Evolutionary conservation across 2,113 vertebrate genomes (phyloP), one percentile per base, ranked within the genome.

Genomic region (Vidua macroura): DNA sequence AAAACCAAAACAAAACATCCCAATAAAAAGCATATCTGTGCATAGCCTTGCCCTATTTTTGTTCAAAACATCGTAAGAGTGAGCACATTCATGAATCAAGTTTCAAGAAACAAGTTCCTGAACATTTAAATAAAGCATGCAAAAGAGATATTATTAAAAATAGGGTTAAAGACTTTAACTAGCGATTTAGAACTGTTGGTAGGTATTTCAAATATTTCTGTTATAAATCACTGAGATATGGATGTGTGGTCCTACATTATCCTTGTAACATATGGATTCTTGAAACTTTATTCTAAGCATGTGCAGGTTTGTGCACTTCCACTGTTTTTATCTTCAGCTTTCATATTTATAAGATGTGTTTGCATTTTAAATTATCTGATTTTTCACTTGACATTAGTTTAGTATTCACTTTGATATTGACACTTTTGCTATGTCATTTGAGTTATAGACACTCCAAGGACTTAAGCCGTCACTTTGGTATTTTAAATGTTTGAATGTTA

Each of bases 301-400:
- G 13, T 35, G 11, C 31, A 70, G 10, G 16, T 73, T 86, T 94
- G 41, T 44, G 58, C 48, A 44, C 16, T 92, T 85, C 7, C 9
- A 33, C 5, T 64, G 21, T n/a, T 63, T 77, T 96, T 79, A 86
- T 91, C 62, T 95, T 46, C 39, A 56, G 27, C 21, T 91, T 92
- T 88, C 72, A 66, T 35, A 30, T 59, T 70, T 76, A 66, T n/a
- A 86, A 89, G 55, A 48, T 3, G 3, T 55, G 20, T 83, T 91
- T 96, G 60, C 18, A 92, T 94, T 82, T 95, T 96, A 93, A 91
- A 96, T 91, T 3, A 75, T 88, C 74, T 83, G 67, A 83, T 96
- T 93, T 94, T 95, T 91, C 35, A 80, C 51, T 85, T 83, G 48
- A 58, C 0, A 0, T 78, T 89, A 91, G 10, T 58, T 89, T 93